These are phyloP conservation scores for Percina caprodes DNA, from an alignment of 2,113 vertebrate genomes.

Conservation along the genomic window DNA sequence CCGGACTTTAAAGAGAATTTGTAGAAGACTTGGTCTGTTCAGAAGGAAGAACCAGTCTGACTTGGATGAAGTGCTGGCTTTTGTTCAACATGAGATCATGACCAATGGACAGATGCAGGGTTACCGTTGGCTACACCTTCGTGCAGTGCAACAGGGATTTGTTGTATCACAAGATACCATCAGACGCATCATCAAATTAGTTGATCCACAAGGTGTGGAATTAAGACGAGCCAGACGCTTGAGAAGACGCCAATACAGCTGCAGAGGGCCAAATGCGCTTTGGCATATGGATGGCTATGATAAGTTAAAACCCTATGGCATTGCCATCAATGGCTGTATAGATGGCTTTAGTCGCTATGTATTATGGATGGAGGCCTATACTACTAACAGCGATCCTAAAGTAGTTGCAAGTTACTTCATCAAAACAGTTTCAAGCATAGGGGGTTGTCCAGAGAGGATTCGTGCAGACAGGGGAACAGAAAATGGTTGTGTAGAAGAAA, in stretches of 20 bases:
- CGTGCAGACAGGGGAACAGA: no score
- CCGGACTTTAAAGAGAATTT: slow-evolving; percentile 19
- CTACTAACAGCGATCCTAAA: no score
- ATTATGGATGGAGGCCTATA: no score
- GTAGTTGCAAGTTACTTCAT: no score
- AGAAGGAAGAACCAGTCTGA: slow-evolving; percentile 27
- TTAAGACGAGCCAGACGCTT: not conserved
- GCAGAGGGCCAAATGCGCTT: slow-evolving; percentile 2
- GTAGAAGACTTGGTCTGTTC: slow-evolving; percentile 35
- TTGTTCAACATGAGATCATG: slow-evolving; percentile 19
- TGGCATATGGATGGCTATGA: slow-evolving; percentile 3
- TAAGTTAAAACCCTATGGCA: slow-evolving; percentile 17
- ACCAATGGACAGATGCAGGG: slow-evolving; percentile 14
- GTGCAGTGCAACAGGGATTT: no score
- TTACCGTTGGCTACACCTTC: slow-evolving; percentile 8
- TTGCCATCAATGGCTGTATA: no score
- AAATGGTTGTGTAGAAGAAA: no score
- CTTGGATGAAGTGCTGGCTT: slow-evolving; percentile 14
- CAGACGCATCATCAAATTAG: no score
- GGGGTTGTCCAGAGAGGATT: no score
- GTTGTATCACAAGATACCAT: no score
- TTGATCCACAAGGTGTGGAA: slow-evolving; percentile 6
- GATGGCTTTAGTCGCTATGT: no score
- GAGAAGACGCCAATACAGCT: not conserved
- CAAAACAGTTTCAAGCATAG: no score